Evolutionary conservation across 2,888 invertebrate species (phyloP).

Genomic region (Phorcus lineatus): DNA sequence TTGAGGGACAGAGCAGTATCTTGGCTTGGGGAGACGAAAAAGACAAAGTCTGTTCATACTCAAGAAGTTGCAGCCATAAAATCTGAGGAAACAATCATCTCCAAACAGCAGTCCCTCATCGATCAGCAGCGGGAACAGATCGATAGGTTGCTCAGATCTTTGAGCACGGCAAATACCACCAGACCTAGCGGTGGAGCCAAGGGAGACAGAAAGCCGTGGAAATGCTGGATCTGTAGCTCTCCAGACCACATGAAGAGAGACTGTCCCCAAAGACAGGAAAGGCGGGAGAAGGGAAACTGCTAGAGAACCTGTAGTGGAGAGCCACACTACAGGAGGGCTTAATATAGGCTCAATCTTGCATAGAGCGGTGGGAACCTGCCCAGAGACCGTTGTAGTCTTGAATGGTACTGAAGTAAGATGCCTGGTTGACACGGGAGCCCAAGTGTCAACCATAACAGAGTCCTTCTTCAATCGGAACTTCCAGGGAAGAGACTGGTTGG

Average conservation of each 20-base stretch:
- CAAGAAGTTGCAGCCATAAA: background rate
- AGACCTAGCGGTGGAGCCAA: too few species aligned
- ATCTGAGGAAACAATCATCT: background rate
- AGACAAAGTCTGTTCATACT: background rate
- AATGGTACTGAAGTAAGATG: background rate
- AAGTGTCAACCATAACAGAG: constrained; percentile 27
- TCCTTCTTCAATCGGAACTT: constrained; percentile 12
- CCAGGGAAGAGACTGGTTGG: background rate
- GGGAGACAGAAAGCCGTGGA: background rate
- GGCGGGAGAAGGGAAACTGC: background rate
- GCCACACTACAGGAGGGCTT: background rate
- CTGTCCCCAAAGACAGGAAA: background rate
- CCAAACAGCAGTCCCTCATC: background rate
- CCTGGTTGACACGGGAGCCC: constrained; percentile 25
- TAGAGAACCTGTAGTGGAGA: constrained; percentile 22
- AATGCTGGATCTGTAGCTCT: constrained; percentile 20
- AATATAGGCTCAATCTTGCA: constrained; percentile 17
- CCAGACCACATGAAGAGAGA: background rate
- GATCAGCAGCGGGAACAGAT: background rate
- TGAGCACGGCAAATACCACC: too few species aligned
- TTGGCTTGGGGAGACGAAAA: background rate
- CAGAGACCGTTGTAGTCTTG: background rate
- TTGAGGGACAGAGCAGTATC: background rate
- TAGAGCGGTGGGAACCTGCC: constrained; percentile 28
- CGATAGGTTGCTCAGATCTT: background rate